A percentile compares a stretch with the other conserved stretches of the same genome.
Evolutionary conservation across 1,140 invertebrate species (phyloP).

Genomic region (Trichoplusia ni): DNA sequence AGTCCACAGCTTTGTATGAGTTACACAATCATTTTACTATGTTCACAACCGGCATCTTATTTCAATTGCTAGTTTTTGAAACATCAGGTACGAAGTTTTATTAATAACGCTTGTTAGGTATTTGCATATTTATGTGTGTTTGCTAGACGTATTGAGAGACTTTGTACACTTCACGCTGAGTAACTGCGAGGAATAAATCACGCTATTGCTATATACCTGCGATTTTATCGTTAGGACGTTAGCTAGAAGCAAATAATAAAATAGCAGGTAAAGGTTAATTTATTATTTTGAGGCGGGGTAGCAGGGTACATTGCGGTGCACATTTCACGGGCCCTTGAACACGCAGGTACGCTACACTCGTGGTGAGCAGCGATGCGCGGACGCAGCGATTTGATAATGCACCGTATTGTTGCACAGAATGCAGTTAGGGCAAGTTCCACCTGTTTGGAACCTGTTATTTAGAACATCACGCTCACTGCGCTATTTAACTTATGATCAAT

Average conservation of each 20-base stretch:
- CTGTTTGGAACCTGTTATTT: constrained; percentile 46
- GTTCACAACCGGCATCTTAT: not conserved
- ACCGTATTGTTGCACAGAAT: constrained; percentile 45
- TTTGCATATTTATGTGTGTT: not conserved
- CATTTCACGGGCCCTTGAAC: constrained; percentile 70
- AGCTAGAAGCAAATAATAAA: constrained; percentile 3
- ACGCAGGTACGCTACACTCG: constrained; percentile 51
- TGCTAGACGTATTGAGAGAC: not conserved
- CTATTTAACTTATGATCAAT: constrained; percentile 22
- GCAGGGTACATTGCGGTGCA: constrained; percentile 5
- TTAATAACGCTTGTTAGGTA: not conserved
- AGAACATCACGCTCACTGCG: constrained; percentile 24
- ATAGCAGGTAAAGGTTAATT: constrained; percentile 5
- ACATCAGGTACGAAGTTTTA: not conserved
- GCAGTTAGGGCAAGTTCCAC: constrained; percentile 49
- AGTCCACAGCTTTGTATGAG: not conserved
- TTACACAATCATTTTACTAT: constrained; percentile 17
- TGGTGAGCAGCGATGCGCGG: constrained; percentile 54
- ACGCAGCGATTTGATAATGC: constrained; percentile 66
- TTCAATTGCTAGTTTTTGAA: not conserved
- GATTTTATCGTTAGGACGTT: not conserved
- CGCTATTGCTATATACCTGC: not conserved
- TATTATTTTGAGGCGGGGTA: not conserved
- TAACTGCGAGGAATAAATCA: not conserved
- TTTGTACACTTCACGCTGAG: not conserved